Percentiles rank a stretch among this genome's conserved stretches.
Conservation (phyloP, 2,113 vertebrate species). For the Prietella phreatophila region DNA sequence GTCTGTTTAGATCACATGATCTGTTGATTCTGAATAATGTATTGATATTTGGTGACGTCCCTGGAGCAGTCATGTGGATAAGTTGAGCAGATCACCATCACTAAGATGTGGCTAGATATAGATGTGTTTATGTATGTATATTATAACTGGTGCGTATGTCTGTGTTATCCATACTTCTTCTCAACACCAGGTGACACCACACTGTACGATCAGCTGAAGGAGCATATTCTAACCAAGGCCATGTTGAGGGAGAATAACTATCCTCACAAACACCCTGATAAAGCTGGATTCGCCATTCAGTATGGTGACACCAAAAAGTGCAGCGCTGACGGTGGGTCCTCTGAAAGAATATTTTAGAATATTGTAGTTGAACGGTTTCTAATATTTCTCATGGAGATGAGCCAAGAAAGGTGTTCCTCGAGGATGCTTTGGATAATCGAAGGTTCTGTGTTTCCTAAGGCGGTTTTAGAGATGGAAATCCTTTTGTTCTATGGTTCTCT, state of each 20-base stretch:
- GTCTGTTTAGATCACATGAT: neutral
- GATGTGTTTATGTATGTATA: too few species aligned
- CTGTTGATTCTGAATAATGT: neutral
- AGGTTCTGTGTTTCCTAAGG: neutral
- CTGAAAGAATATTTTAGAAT: neutral
- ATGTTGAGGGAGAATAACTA: conserved; percentile 73
- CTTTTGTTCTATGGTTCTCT: neutral
- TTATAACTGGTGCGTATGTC: neutral
- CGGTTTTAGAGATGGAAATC: neutral
- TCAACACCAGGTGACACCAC: conserved; percentile 57
- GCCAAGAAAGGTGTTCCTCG: neutral
- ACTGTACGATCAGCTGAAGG: conserved; percentile 73
- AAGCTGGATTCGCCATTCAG: conserved; percentile 67
- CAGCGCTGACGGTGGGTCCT: conserved; percentile 62
- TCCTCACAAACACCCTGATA: conserved; percentile 70
- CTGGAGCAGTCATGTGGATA: neutral
- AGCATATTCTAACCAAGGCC: conserved; percentile 74
- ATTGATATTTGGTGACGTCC: neutral
- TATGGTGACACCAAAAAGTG: conserved; percentile 65
- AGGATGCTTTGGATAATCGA: neutral
- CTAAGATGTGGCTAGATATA: neutral
- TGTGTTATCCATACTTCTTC: neutral
- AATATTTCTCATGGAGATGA: neutral
- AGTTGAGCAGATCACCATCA: neutral
- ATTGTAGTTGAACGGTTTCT: neutral